Evolutionary conservation across 2,113 vertebrate genomes (phyloP).

Genomic region (Calyptommatus sinebrachiatus): DNA sequence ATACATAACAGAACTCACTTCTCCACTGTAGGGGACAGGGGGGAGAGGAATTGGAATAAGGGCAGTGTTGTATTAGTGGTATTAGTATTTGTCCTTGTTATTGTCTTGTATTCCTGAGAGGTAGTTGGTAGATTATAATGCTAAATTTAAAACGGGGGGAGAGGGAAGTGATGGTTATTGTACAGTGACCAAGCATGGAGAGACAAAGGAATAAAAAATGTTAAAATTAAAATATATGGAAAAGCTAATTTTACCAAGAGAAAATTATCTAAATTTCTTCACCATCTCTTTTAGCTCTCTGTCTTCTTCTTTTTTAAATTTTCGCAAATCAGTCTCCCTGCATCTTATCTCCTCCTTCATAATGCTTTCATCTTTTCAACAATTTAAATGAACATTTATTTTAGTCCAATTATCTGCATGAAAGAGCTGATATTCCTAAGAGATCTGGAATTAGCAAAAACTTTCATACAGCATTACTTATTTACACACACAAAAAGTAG

Average conservation of each 20-base stretch:
- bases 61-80: no score
- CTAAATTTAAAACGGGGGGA: no score
- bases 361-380: conserved; percentile 56
- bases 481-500: conserved; percentile 37
- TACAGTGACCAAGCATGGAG: no score
- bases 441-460: conserved; percentile 32
- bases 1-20: no score
- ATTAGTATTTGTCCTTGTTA: no score
- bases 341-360: conserved; percentile 20
- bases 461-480: conserved; percentile 37
- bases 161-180: no score
- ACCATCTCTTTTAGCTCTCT: background rate
- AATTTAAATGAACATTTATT: conserved; percentile 57
- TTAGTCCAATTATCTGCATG: conserved; percentile 45
- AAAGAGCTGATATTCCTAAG: conserved; percentile 45
- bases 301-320: no score
- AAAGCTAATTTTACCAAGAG: conserved; percentile 23
- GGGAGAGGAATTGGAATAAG: no score
- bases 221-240: conserved; percentile 19
- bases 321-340: conserved; percentile 31
- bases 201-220: background rate
- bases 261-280: conserved; percentile 43
- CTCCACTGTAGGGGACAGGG: no score
- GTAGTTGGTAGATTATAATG: no score
- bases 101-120: no score